phyloP scores from a whole-genome alignment of 2,888 invertebrate genomes.

The Yponomeuta sedellus region DNA sequence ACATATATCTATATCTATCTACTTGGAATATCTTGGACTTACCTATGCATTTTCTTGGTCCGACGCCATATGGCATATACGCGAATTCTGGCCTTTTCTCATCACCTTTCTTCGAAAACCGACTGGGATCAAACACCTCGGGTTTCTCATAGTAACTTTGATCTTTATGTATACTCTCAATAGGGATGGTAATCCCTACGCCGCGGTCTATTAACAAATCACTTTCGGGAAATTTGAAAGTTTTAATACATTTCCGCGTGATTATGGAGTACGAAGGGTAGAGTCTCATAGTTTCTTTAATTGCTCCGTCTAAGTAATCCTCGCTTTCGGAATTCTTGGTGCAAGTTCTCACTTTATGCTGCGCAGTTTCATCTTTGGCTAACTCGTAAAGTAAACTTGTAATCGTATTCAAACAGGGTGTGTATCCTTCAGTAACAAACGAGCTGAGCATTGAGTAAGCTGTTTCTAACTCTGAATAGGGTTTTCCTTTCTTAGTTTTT shows the following conservation, averaged over 20 bases:
- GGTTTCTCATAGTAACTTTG: slow-evolving; percentile 48
- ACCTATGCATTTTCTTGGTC: slow-evolving; percentile 67
- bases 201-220: slow-evolving; percentile 52
- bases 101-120: slow-evolving; percentile 45
- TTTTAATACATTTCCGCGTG: slow-evolving; percentile 54
- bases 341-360: slow-evolving; percentile 44
- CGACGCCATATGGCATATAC: slow-evolving; percentile 62
- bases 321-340: slow-evolving; percentile 27
- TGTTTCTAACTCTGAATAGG: slow-evolving; percentile 39
- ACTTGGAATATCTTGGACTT: slow-evolving; percentile 29
- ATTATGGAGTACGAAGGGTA: slow-evolving; percentile 60
- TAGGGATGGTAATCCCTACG: slow-evolving; percentile 54
- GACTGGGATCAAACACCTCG: slow-evolving; percentile 50
- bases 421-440: slow-evolving; percentile 61
- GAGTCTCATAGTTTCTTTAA: slow-evolving; percentile 60
- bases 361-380: slow-evolving; percentile 43
- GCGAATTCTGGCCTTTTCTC: slow-evolving; percentile 38
- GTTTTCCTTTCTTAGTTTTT: slow-evolving; percentile 38
- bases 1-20: too few species aligned
- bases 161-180: slow-evolving; percentile 56
- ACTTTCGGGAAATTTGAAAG: slow-evolving; percentile 50
- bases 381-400: slow-evolving; percentile 55
- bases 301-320: slow-evolving; percentile 46
- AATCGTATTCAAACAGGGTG: slow-evolving; percentile 51
- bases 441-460: slow-evolving; percentile 46